These are phyloP conservation scores for Phrynosoma platyrhinos DNA, from an alignment of 2,113 vertebrate genomes.

Conservation along the genomic window DNA sequence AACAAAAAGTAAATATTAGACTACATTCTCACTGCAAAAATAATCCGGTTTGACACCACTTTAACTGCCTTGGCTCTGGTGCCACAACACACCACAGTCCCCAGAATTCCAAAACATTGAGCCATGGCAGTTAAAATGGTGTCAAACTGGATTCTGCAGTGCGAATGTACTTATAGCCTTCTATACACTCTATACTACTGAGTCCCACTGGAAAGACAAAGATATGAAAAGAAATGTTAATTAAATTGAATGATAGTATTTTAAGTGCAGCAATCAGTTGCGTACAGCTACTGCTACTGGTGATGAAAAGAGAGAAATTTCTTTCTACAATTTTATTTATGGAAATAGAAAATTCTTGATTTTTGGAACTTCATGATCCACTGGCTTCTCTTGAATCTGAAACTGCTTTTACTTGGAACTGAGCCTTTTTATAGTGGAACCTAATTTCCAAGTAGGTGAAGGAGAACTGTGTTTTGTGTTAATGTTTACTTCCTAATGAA, in stretches of 20 bases:
- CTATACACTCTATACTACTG: background rate
- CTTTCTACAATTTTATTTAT: background rate
- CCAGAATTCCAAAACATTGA: too few relatives aligned
- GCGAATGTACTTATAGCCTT: too few relatives aligned
- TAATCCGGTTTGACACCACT: too few relatives aligned
- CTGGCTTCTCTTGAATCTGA: background rate
- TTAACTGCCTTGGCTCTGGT: too few relatives aligned
- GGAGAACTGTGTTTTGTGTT: background rate
- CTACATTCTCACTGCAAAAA: too few relatives aligned
- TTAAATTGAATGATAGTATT: background rate
- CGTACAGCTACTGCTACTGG: background rate
- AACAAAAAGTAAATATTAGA: too few relatives aligned
- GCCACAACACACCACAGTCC: too few relatives aligned
- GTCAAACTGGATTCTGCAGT: too few relatives aligned
- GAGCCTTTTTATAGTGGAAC: background rate
- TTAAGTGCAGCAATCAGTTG: background rate
- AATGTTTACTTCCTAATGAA: conserved; percentile 13
- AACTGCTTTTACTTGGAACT: background rate
- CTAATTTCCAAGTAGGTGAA: background rate
- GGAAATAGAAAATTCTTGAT: background rate
- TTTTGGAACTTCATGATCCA: background rate
- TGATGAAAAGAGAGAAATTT: background rate
- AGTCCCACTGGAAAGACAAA: background rate
- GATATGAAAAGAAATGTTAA: background rate
- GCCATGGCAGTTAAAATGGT: too few relatives aligned